A percentile compares a stretch with the other conserved stretches of the same genome.
Conservation (phyloP, 2,113 vertebrate species). For the Sclerurus mexicanus region DNA sequence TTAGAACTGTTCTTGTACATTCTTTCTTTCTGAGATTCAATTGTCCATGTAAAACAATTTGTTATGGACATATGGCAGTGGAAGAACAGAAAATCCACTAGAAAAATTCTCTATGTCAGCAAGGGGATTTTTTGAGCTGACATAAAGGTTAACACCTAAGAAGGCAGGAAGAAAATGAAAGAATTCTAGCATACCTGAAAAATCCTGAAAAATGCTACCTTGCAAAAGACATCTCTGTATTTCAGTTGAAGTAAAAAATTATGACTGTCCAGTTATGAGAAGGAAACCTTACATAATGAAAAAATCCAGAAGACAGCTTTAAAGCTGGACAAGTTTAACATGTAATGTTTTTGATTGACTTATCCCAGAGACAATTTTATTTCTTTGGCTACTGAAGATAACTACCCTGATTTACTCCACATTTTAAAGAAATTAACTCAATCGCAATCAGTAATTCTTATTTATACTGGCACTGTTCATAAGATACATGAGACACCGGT, state of each 20-base stretch:
- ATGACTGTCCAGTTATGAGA: not conserved
- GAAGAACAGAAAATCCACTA: not conserved
- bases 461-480: not conserved
- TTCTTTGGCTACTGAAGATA: not conserved
- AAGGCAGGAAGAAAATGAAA: not conserved
- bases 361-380: not conserved
- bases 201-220: not conserved
- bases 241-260: not conserved
- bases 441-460: not conserved
- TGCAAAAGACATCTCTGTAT: not conserved
- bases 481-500: not conserved
- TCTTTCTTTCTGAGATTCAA: slow-evolving; percentile 5
- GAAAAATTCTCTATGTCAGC: not conserved
- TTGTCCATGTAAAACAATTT: slow-evolving; percentile 45
- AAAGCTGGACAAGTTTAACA: not conserved
- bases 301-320: not conserved
- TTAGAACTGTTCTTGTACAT: not conserved
- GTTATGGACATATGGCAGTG: slow-evolving; percentile 16
- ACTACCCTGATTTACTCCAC: not conserved
- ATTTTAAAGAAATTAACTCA: not conserved
- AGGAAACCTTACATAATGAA: not conserved
- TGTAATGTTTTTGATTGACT: not conserved
- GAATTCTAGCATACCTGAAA: not conserved
- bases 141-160: not conserved
- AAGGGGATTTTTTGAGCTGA: not conserved